Evolutionary conservation across 1,140 invertebrate species (phyloP), one percentile per base, ranked within the genome.

Genomic region (Bradynema listronoti): DNA sequence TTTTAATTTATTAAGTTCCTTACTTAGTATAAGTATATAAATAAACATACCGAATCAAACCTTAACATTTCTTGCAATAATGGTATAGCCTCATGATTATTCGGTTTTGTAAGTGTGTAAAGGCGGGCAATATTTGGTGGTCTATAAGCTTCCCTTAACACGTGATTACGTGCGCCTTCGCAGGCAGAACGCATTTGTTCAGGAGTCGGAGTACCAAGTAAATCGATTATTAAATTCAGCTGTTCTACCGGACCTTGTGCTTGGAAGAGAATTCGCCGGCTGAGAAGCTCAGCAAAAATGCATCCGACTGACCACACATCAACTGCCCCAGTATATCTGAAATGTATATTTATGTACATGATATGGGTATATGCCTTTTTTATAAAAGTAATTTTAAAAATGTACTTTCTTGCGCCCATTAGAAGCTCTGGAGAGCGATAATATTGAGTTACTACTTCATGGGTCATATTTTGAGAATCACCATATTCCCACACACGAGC

Each of bases 221-320:
- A 81, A 80, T 97, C 91, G 27, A 91, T 94, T 71, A 98, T 97
- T 63, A 96, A 81, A 81, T 97, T 93, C 81, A 98, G 81, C 86
- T 94, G 90, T 80, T 91, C 88, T 60, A 94, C 87, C 2, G 91
- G 90, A 79, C 86, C 91, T 78, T 90, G 88, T 24, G 90, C 91
- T 81, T 97, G 92, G 82, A 99, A 99, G 25, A 99, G 84, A 68
- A 99, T 98, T 58, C 91, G 83, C 55, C 94, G 82, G 42, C 90
- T 88, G 41, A 98, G 83, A 22, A 98, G 84, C 79, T 97, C 94
- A 4, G 91, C 93, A 78, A 98, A 97, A 73, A 97, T 98, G 79
- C 94, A 98, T 11, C 94, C 94, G 27, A 97, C 91, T 39, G 90
- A 92, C 94, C 93, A 98, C 11, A 97, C 89, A 78, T 98, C 93